A percentile compares a stretch with the other conserved stretches of the same genome.
These are phyloP conservation scores for Drosophila ochracea DNA, from an alignment of 2,888 invertebrate species.

Conservation along the genomic window DNA sequence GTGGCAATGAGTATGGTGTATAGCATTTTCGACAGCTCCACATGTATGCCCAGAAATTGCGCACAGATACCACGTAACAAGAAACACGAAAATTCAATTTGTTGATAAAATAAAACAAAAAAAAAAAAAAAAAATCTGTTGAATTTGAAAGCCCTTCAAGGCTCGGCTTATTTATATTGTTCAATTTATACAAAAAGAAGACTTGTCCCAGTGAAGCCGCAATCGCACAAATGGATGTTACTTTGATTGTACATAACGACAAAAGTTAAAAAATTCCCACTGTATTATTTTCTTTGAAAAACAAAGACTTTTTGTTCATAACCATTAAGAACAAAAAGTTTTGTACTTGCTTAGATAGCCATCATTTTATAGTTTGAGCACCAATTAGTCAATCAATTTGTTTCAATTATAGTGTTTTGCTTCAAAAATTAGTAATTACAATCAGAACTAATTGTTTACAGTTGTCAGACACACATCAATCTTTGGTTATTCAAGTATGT, in stretches of 20 bases:
- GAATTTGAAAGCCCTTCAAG: constrained; percentile 20
- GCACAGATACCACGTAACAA: constrained; percentile 15
- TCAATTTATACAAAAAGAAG: neutral
- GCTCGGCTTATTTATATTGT: neutral
- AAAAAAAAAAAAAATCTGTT: constrained; percentile 20
- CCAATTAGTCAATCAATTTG: constrained; percentile 9
- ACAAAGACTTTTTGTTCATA: neutral
- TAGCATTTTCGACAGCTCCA: constrained; percentile 45
- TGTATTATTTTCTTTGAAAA: neutral
- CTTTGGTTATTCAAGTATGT: neutral
- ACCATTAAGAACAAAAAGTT: neutral
- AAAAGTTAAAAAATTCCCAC: neutral
- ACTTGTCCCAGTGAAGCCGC: neutral
- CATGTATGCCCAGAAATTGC: constrained; percentile 16
- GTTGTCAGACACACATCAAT: constrained; percentile 1
- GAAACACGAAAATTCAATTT: constrained; percentile 72
- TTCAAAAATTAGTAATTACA: neutral
- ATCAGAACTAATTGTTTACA: constrained; percentile 6
- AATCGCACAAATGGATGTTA: neutral
- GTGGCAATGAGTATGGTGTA: constrained; percentile 24
- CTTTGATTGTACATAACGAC: neutral
- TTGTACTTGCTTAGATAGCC: neutral
- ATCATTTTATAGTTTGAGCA: neutral
- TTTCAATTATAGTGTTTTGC: neutral
- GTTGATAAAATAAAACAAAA: constrained; percentile 44